phyloP scores from a whole-genome alignment of 2,797 vertebrate species.

The Gephyroberyx darwinii region DNA sequence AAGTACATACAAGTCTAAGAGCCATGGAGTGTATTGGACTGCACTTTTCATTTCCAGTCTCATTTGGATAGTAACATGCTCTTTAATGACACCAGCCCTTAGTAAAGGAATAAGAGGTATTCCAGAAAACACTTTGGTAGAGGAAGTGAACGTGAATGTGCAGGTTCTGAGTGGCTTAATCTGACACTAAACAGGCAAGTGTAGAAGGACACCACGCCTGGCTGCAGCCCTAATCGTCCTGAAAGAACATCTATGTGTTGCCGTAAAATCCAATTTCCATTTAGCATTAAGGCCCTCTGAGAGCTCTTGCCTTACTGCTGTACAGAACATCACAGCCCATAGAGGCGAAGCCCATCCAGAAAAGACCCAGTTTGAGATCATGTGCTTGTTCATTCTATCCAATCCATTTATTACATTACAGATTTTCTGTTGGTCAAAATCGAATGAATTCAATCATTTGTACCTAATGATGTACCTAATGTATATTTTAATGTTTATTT shows the following conservation, averaged over 20 bases:
- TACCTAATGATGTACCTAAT: neutral
- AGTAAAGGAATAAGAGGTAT: conserved; percentile 45
- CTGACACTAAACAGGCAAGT: conserved; percentile 67
- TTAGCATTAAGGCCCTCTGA: conserved; percentile 64
- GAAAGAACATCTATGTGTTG: conserved; percentile 71
- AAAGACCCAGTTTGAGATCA: neutral
- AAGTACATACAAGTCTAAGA: conserved; percentile 42
- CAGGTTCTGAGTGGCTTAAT: conserved; percentile 63
- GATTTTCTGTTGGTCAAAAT: neutral
- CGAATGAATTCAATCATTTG: neutral
- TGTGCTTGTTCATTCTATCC: neutral
- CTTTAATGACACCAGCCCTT: conserved; percentile 50
- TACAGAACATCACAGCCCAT: conserved; percentile 29
- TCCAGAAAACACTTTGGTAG: conserved; percentile 53
- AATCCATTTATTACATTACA: neutral
- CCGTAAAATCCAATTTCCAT: conserved; percentile 72
- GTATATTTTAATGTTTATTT: neutral
- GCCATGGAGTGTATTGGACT: conserved; percentile 29
- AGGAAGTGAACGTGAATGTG: conserved; percentile 45
- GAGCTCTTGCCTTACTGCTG: conserved; percentile 36
- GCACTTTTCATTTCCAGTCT: conserved; percentile 56
- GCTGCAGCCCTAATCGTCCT: conserved; percentile 71
- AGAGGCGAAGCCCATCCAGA: conserved; percentile 12
- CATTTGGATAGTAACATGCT: conserved; percentile 53
- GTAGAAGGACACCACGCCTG: conserved; percentile 73